phyloP scores from a whole-genome alignment of 1,140 invertebrate species.

The Danaus plexippus region DNA sequence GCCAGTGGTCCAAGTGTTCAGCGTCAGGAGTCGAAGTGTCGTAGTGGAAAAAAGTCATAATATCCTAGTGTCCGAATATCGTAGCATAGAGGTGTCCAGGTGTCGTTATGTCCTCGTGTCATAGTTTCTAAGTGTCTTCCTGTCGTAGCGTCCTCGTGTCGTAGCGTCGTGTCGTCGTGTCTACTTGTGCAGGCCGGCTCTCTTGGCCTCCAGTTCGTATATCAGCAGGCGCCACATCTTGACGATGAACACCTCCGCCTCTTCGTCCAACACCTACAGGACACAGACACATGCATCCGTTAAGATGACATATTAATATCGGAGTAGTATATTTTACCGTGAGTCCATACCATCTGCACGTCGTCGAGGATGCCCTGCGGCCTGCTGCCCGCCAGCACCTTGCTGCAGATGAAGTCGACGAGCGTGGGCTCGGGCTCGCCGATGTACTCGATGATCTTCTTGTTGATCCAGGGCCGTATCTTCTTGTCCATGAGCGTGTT shows the following conservation, averaged over 20 bases:
- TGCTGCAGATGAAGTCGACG: conserved; percentile 99
- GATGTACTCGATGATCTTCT: conserved; percentile 99
- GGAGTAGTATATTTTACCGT: too few species aligned
- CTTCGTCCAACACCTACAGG: conserved; percentile 94
- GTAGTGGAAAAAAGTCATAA: too few species aligned
- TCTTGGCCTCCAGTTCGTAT: conserved; percentile 99
- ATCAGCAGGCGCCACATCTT: conserved; percentile 99
- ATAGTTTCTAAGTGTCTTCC: too few species aligned
- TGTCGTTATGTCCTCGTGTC: too few species aligned
- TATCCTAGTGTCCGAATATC: too few species aligned
- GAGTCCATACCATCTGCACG: conserved; percentile 92
- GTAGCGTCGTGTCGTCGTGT: too few species aligned
- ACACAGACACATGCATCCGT: background rate
- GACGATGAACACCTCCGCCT: conserved; percentile 99
- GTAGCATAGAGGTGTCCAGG: too few species aligned
- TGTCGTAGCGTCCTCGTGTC: too few species aligned
- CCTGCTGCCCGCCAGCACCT: conserved; percentile 92
- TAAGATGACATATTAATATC: too few species aligned
- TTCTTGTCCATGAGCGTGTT: conserved; percentile 92
- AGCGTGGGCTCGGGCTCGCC: conserved; percentile 98
- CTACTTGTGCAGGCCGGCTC: conserved; percentile 85
- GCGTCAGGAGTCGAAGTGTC: too few species aligned
- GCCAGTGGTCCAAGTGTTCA: too few species aligned
- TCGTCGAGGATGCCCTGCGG: conserved; percentile 97
- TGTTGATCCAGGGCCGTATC: conserved; percentile 99